These are phyloP conservation scores for Hephaestus fuliginosus DNA, from an alignment of 2,797 vertebrate species.

Conservation along the genomic window DNA sequence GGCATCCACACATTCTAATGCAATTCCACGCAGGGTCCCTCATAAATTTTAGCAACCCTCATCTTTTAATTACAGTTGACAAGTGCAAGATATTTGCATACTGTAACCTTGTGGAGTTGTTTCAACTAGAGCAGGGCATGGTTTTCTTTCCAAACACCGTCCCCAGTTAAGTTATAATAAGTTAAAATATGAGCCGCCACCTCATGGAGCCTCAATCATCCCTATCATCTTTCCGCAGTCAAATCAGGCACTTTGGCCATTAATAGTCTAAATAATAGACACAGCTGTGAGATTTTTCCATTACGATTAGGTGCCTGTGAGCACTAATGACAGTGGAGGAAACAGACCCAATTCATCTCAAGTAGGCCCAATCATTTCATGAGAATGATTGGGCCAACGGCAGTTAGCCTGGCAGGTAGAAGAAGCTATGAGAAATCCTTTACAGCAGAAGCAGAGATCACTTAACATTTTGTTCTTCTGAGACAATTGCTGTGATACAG, in stretches of 20 bases:
- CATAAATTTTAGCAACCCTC: conserved; percentile 44
- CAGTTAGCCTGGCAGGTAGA: conserved; percentile 49
- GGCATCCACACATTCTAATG: conserved; percentile 42
- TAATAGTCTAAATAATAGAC: conserved; percentile 63
- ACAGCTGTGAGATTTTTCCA: conserved; percentile 45
- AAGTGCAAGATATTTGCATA: conserved; percentile 62
- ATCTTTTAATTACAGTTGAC: conserved; percentile 64
- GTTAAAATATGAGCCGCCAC: conserved; percentile 61
- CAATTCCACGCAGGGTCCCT: conserved; percentile 23
- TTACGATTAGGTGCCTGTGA: conserved; percentile 50
- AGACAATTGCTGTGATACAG: conserved; percentile 52
- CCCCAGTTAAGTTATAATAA: conserved; percentile 34
- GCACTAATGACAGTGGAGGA: conserved; percentile 52
- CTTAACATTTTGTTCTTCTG: conserved; percentile 37
- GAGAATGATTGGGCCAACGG: conserved; percentile 34
- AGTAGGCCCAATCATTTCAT: conserved; percentile 49
- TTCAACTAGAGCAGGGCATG: conserved; percentile 40
- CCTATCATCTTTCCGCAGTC: conserved; percentile 29
- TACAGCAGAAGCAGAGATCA: conserved; percentile 45
- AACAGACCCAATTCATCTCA: conserved; percentile 46
- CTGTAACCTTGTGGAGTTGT: conserved; percentile 54
- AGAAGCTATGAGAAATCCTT: conserved; percentile 49
- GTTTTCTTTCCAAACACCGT: conserved; percentile 40
- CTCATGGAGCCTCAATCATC: conserved; percentile 46
- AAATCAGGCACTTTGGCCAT: conserved; percentile 45